Base-by-base conservation (phyloP, 2,888 invertebrate genomes). In the Teleogryllus oceanicus region DNA sequence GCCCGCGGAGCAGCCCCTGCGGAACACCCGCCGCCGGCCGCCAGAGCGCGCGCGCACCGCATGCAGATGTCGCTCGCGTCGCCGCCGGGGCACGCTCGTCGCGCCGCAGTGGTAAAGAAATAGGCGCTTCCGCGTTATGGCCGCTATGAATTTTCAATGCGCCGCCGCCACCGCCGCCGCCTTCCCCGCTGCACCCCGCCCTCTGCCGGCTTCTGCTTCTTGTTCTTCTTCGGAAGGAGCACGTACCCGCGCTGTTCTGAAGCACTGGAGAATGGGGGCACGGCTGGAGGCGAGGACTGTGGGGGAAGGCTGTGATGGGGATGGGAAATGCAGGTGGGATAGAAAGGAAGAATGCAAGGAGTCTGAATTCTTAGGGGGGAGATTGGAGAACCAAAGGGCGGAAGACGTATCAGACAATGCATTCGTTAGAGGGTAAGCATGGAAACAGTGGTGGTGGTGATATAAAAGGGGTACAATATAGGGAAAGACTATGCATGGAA, bases 111-210 rank as follows among this genome's bases (percentile, higher is more conserved):
- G 21, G 76, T 24, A 21, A 76, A 76, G 24, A 37, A 76, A 76
- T 76, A 76, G 24, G 76, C 76, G 21, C 21, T 76, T 76, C 24
- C 16, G 76, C 76, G 76, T 76, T 76, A 76, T 76, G 76, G 24
- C 24, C 76, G 76, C 76, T 18, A 76, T 76, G 76, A 76, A 76
- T 76, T 76, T 76, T 76, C 21, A 24, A 76, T 62, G 62, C 13
- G 62, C 62, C 62, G 37, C 37, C 37, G 37, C 37, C 37, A 8
- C 24, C 24, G 37, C 37, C 5, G 8, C 37, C 37, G 37, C 37
- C 37, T 37, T 5, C 37, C 37, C 37, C 8, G 37, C 37, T 37
- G 37, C 4, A 37, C 37, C 37, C 37, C 37, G 37, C 37, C 37
- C 37, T 37, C 37, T 37, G 24, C 37, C 37, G 37, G 8, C 37